These are phyloP conservation scores for Nannospalax galili DNA, from an alignment of 2,113 vertebrate species.

Conservation along the genomic window DNA sequence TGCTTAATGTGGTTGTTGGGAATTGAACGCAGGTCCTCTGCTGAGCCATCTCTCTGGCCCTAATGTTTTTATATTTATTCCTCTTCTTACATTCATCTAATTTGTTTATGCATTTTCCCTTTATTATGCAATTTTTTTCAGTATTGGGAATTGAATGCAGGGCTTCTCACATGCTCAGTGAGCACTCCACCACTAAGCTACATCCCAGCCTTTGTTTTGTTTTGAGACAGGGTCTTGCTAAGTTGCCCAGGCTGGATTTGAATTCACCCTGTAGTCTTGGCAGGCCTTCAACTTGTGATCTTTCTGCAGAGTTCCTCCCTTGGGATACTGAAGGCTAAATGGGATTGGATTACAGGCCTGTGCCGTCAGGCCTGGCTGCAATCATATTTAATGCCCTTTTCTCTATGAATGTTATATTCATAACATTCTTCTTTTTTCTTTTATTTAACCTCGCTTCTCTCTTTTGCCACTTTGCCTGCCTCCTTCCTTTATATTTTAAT, in stretches of 20 bases:
- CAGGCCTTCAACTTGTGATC: neutral
- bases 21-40: no score
- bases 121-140: neutral
- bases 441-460: neutral
- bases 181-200: no score
- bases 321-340: neutral
- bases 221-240: neutral
- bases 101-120: neutral
- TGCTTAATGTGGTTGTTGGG: no score
- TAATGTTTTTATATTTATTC: neutral
- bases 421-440: neutral
- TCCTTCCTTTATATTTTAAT: no score
- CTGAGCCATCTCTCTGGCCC: no score
- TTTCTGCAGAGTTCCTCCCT: neutral
- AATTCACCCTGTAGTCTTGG: neutral
- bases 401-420: neutral
- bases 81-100: neutral
- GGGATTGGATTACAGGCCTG: neutral
- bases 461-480: no score
- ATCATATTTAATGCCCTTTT: neutral
- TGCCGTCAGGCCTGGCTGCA: neutral
- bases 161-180: neutral
- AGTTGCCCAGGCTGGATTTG: neutral
- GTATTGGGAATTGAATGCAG: neutral
- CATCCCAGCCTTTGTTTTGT: neutral